Evolutionary conservation across 2,888 invertebrate species (phyloP).

Genomic region (Pristionchus fissidentatus): DNA sequence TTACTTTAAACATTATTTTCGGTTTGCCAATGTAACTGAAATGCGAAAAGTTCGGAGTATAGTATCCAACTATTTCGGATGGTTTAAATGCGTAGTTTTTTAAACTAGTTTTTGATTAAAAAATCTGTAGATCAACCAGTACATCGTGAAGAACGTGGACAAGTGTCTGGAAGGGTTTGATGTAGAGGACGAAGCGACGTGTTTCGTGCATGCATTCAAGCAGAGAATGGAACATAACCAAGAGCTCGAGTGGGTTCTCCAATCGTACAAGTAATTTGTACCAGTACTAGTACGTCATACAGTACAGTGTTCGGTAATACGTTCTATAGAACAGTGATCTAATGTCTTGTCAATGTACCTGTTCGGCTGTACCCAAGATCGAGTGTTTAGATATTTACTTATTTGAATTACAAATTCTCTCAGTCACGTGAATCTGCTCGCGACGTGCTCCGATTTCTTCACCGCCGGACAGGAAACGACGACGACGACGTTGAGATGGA

Average conservation of each 20-base stretch:
- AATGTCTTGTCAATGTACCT: too few relatives aligned
- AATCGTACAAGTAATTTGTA: too few relatives aligned
- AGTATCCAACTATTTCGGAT: not conserved
- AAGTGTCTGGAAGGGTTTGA: not conserved
- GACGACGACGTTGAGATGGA: too few relatives aligned
- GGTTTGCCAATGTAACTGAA: too few relatives aligned
- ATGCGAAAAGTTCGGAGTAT: too few relatives aligned
- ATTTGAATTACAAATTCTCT: too few relatives aligned
- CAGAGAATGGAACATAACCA: constrained; percentile 9
- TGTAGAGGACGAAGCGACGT: not conserved
- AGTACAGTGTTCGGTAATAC: too few relatives aligned
- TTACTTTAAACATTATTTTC: not conserved
- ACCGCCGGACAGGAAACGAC: not conserved
- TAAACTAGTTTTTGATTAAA: not conserved
- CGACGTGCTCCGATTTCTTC: not conserved
- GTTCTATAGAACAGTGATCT: too few relatives aligned
- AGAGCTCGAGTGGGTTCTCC: too few relatives aligned
- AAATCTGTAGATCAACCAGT: not conserved
- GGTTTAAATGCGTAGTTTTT: not conserved
- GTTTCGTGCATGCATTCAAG: constrained; percentile 18
- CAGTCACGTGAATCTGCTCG: not conserved
- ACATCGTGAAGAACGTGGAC: not conserved
- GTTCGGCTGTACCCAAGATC: too few relatives aligned
- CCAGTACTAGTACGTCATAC: too few relatives aligned
- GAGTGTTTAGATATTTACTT: too few relatives aligned